These are phyloP conservation scores for Dryocosmus kuriphilus DNA, from an alignment of 2,888 invertebrate species.

Conservation along the genomic window DNA sequence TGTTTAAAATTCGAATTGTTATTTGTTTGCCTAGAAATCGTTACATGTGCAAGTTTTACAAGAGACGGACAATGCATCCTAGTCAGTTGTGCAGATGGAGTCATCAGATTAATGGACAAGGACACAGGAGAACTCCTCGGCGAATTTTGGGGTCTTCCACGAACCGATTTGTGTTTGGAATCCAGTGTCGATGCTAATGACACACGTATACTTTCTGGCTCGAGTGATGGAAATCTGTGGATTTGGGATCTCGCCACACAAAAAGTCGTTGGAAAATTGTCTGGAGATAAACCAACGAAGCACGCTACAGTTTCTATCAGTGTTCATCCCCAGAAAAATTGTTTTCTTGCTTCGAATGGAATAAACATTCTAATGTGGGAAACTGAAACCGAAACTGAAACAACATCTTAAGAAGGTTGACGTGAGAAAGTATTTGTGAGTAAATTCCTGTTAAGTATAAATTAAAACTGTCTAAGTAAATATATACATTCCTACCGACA, in stretches of 20 bases:
- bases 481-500: background rate
- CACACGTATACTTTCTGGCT: constrained; percentile 92
- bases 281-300: constrained; percentile 71
- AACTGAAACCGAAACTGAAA: background rate
- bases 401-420: background rate
- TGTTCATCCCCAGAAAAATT: constrained; percentile 88
- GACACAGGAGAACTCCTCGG: constrained; percentile 87
- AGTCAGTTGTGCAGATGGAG: constrained; percentile 90
- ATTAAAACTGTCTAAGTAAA: background rate
- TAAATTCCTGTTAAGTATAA: background rate
- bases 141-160: constrained; percentile 90
- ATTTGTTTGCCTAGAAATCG: constrained; percentile 80
- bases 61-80: constrained; percentile 96
- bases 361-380: constrained; percentile 86
- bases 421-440: background rate
- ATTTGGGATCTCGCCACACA: constrained; percentile 94
- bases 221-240: constrained; percentile 90
- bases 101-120: constrained; percentile 93
- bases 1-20: background rate
- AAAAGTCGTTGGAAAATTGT: constrained; percentile 78
- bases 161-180: constrained; percentile 91
- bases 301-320: constrained; percentile 82
- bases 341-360: constrained; percentile 86
- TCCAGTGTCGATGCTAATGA: constrained; percentile 91
- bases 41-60: constrained; percentile 91